A percentile compares a stretch with the other conserved stretches of the same genome.
Conservation (phyloP, 2,888 invertebrate species). For the Muschampia staudingeri region DNA sequence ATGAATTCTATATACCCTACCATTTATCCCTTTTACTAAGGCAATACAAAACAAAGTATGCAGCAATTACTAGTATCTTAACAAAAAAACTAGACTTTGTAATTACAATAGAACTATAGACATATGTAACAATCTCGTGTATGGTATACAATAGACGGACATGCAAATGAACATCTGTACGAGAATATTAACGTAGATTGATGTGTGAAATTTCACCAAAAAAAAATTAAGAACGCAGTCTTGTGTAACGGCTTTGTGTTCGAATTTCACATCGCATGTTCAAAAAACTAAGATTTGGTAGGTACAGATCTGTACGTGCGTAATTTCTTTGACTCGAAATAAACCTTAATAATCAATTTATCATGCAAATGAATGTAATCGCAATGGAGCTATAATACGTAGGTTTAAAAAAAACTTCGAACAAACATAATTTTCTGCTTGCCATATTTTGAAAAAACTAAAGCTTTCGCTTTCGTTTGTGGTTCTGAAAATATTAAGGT, state of each 20-base stretch:
- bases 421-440: not conserved
- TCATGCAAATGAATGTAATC: slow-evolving; percentile 29
- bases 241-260: slow-evolving; percentile 76
- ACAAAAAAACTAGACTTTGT: no score
- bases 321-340: slow-evolving; percentile 24
- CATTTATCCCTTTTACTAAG: no score
- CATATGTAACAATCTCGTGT: slow-evolving; percentile 23
- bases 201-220: slow-evolving; percentile 72
- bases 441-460: not conserved
- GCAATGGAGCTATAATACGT: not conserved
- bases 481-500: no score
- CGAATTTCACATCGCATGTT: slow-evolving; percentile 74
- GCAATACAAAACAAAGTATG: no score
- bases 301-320: slow-evolving; percentile 19
- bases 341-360: slow-evolving; percentile 31
- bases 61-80: no score
- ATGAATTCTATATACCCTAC: no score
- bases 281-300: slow-evolving; percentile 61
- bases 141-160: slow-evolving; percentile 43
- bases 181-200: slow-evolving; percentile 64
- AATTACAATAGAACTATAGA: not conserved
- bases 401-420: not conserved
- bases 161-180: slow-evolving; percentile 56
- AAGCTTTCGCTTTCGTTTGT: not conserved
- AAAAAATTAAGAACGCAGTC: slow-evolving; percentile 61